Conservation (phyloP, 2,797 vertebrate species). For the Acipenser oxyrinchus region DNA sequence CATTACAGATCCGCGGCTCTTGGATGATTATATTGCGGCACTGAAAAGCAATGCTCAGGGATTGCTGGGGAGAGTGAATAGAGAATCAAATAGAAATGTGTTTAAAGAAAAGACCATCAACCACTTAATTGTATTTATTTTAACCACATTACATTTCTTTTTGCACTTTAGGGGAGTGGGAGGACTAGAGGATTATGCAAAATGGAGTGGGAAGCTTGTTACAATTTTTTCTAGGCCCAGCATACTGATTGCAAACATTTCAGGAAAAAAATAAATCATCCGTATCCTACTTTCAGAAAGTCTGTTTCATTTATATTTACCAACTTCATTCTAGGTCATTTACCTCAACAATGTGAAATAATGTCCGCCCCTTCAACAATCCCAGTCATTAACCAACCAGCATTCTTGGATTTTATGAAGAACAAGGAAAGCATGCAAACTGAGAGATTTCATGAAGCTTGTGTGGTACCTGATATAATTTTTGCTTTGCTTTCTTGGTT, state of each 20-base stretch:
- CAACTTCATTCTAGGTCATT: too few species aligned
- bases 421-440: too few species aligned
- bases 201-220: constrained; percentile 25
- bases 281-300: too few species aligned
- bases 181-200: constrained; percentile 13
- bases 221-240: constrained; percentile 19
- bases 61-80: constrained; percentile 12
- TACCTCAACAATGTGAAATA: too few species aligned
- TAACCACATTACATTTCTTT: constrained; percentile 27
- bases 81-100: constrained; percentile 15
- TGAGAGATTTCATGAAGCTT: too few species aligned
- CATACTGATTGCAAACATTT: constrained; percentile 12
- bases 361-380: too few species aligned
- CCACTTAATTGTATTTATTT: constrained; percentile 34
- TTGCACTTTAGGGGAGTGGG: constrained; percentile 20
- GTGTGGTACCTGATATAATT: too few species aligned
- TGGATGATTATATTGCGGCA: constrained; percentile 25
- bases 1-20: constrained; percentile 22
- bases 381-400: too few species aligned
- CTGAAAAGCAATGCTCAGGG: constrained; percentile 5
- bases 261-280: background rate
- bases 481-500: too few species aligned
- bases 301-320: too few species aligned
- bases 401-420: too few species aligned
- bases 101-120: constrained; percentile 19